Base-by-base conservation (phyloP, 2,888 invertebrate species). In the Hydriomena furcata region DNA sequence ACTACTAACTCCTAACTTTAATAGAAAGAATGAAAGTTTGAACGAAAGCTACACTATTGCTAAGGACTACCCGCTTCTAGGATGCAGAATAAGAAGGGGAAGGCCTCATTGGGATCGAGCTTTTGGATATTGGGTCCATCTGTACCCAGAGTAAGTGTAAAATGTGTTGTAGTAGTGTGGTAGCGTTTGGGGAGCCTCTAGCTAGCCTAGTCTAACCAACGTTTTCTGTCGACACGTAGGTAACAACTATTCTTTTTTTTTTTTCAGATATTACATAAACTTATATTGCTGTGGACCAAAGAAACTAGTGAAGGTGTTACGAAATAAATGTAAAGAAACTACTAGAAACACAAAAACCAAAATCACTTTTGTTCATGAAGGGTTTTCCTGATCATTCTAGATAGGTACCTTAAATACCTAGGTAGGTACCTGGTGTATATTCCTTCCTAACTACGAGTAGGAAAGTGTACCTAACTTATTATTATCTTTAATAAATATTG, bases 271-370 rank as follows among this genome's bases (percentile, higher is more conserved):
- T 43, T 74, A 79, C 49, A 61, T 91, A 25, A 77, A 76, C 25
- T 52, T 91, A 35, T 91, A 80, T 57, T 88, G 89, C 74, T 91
- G 91, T 68, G 91, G 91, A 79, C 87, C 91, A 83, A 91, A 91
- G 79, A 83, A 84, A 70, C 66, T 91, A 80, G 85, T 88, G 25
- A 84, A 79, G 70, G 62, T 76, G 58, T 69, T 91, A 61, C 76
- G 76, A 63, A 69, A 61, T 34, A 82, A 82, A 58, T 88, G 88
- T 67, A 81, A 74, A 64, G 53, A 71, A 43, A 68, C 73, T 37
- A 76, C 85, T 28, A 75, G 66, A 53, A 71, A 61, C 32, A 80
- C 77, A 25, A 84, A 81, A 68, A 88, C 86, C n/a, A 85, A 75
- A 53, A 76, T 89, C 51, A 75, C 79, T 13, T 86, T 89, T 56